Evolutionary conservation across 2,888 invertebrate species (phyloP), one percentile per base, ranked within the genome.

Genomic region (Linyphia triangularis): DNA sequence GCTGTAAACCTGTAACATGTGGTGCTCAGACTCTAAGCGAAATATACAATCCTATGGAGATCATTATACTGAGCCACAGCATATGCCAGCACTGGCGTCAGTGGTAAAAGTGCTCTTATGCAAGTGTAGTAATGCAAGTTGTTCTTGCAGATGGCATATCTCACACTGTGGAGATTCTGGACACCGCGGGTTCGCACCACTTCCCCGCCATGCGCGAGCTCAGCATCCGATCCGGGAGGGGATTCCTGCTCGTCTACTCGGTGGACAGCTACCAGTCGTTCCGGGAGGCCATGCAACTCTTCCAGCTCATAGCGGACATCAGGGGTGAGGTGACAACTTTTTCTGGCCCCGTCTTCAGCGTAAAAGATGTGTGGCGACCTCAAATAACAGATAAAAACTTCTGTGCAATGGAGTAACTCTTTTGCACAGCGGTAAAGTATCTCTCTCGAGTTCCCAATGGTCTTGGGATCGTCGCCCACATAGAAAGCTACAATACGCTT

Each of bases 131-230:
- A 6, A 28, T 2, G 24, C 22, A 6, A 24, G 24, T 63, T 43
- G 22, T 24, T 37, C 6, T 72, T 33, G 1, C 90, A 91, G 91
- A 91, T 88, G 91, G 91, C 1, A 90, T 91, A n/a, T 91, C 90
- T 26, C 91, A 91, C 63, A 91, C 91, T 16, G 91, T 91, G 22
- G 91, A 91, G 89, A 91, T 91, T 28, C 77, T 91, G 77, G 91
- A 91, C 85, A 91, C 91, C 1, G 91, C 91, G 0, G 91, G 91
- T 3, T 90, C 91, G 22, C 91, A 91, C 81, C 91, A 91, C 81
- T 91, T 91, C 70, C 91, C 91, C 0, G 91, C 91, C 4, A 91
- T 91, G 91, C 67, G 91, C 37, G 91, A 91, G 65, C 89, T 91
- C 19, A 91, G 91, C 86, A 91, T 91, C 43, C 82, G 91, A 10